Evolutionary conservation across 2,888 invertebrate genomes (phyloP).

Genomic region (Luperina testacea): DNA sequence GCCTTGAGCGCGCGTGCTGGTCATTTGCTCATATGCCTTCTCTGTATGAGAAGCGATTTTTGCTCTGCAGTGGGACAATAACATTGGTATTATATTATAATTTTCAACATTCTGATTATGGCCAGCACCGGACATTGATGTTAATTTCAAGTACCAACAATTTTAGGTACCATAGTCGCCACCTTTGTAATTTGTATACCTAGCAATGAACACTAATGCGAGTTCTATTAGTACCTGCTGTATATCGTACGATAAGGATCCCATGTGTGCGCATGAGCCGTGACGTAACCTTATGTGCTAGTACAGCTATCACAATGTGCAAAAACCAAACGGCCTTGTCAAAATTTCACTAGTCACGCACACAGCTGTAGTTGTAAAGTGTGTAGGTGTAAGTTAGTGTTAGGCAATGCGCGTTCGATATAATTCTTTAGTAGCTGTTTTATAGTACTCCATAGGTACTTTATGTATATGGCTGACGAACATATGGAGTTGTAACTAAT

Average conservation of each 20-base stretch:
- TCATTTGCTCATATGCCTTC: not conserved
- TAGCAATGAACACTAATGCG: conserved; percentile 16
- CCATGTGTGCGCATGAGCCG: conserved; percentile 18
- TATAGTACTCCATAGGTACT: not conserved
- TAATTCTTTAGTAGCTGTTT: conserved; percentile 40
- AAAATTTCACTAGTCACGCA: conserved; percentile 63
- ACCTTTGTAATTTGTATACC: conserved; percentile 10
- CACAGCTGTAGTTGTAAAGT: conserved; percentile 30
- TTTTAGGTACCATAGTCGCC: conserved; percentile 14
- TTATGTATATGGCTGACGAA: conserved; percentile 3
- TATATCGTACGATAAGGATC: conserved; percentile 30
- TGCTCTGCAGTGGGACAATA: too few relatives aligned
- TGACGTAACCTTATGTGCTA: conserved; percentile 49
- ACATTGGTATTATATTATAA: not conserved
- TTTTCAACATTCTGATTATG: not conserved
- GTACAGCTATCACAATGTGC: conserved; percentile 49
- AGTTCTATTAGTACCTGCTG: conserved; percentile 7
- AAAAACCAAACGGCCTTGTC: conserved; percentile 69
- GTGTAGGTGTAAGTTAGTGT: conserved; percentile 46
- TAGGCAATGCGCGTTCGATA: conserved; percentile 46
- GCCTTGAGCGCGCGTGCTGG: too few relatives aligned
- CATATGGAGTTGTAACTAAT: not conserved
- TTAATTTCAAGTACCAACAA: conserved; percentile 2
- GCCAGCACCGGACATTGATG: not conserved
- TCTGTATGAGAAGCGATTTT: not conserved